Evolutionary conservation across 92 coral and sea anemone genomes (phyloP), one percentile per base, ranked within the genome.

Genomic region (Pocillopora grandis): DNA sequence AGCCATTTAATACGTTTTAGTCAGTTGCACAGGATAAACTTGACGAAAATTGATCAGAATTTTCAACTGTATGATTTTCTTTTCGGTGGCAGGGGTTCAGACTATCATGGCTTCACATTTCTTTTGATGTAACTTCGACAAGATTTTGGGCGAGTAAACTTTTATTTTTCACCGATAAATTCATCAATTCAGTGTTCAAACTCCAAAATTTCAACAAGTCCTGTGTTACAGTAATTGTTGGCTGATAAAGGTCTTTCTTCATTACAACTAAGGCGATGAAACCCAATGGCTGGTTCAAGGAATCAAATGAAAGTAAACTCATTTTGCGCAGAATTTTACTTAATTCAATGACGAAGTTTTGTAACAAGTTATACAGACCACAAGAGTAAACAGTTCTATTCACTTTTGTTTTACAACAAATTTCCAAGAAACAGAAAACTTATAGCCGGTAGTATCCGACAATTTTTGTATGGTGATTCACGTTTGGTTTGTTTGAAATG

Each of bases 201-300:
- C 68, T 63, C 9, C n/a, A 2, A 42, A 63, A 3, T 19, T 19
- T 66, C 31, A n/a, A 27, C 23, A 11, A 17, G 16, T 23, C 70
- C 70, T 66, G 35, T 66, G 52, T 66, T 66, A 66, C 70, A 66
- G 0, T 14, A 35, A 66, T 10, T 23, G 13, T 5, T 35, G 70
- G 70, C 70, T 20, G 70, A 66, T n/a, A 19, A 66, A 66, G 70
- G 35, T 23, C 70, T 21, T 23, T 21, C 12, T 42, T 3, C 52
- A 42, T 42, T 42, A 42, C 35, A 20, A 66, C 35, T 20, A 66
- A 20, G 2, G 12, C 13, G 12, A 66, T 20, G n/a, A 66, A 66
- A n/a, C 70, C 70, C 70, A 66, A 66, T 66, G 70, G 14, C 70
- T 66, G 70, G 70, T 66, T 7, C 70, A 66, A 66, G 70, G 70